Conservation (phyloP, 2,888 invertebrate genomes). For the Mactromeris polynyma region DNA sequence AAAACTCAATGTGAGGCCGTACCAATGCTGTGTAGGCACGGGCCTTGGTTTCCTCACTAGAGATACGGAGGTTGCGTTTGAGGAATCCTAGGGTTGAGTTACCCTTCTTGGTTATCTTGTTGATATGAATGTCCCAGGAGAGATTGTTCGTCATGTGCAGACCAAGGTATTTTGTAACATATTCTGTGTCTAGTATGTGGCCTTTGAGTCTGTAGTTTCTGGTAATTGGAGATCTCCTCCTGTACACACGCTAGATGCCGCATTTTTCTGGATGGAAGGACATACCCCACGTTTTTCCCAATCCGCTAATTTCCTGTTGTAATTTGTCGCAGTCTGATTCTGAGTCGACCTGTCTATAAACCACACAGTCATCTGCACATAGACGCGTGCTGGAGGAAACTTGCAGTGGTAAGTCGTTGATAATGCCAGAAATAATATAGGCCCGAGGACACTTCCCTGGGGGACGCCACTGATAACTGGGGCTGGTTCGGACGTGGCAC, state of each 20-base stretch:
- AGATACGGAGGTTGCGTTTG: not conserved
- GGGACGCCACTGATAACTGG: slow-evolving; percentile 28
- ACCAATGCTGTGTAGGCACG: slow-evolving; percentile 29
- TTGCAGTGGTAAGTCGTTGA: slow-evolving; percentile 19
- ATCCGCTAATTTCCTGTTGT: not conserved
- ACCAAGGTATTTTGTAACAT: no score
- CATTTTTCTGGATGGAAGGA: slow-evolving; percentile 35
- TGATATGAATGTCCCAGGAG: no score
- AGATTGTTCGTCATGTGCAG: no score
- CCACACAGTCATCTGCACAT: slow-evolving; percentile 41
- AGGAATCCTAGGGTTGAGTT: no score
- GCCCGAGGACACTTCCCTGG: slow-evolving; percentile 23
- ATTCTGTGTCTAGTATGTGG: not conserved
- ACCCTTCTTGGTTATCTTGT: no score
- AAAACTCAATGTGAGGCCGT: slow-evolving; percentile 17
- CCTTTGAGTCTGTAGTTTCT: not conserved
- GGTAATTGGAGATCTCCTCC: not conserved
- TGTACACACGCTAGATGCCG: no score
- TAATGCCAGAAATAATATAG: slow-evolving; percentile 13
- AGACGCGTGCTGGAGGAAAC: slow-evolving; percentile 21
- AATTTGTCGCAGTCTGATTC: no score
- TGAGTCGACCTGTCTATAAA: slow-evolving; percentile 16
- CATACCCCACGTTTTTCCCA: slow-evolving; percentile 40
- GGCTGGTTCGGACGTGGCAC: no score
- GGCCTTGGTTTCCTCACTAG: not conserved